A percentile compares a stretch with the other conserved stretches of the same genome.
Conservation (phyloP, 1,140 invertebrate species). For the Nephila pilipes region DNA sequence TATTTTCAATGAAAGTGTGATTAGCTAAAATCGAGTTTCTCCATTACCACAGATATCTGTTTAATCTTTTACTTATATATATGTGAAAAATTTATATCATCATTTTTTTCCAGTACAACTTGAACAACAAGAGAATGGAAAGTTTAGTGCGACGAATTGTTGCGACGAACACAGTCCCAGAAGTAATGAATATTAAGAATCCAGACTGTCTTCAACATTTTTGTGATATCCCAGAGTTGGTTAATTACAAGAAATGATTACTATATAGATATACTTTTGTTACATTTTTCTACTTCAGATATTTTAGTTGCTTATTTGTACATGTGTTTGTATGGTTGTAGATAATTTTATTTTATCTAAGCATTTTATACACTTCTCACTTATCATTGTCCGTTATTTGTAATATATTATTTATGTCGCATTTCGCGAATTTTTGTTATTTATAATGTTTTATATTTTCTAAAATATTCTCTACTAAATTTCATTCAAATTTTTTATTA, state of each 20-base stretch:
- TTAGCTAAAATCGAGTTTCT: too few species aligned
- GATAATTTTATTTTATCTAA: background rate
- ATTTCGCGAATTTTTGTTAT: too few species aligned
- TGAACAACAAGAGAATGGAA: conserved; percentile 85
- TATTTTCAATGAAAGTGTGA: too few species aligned
- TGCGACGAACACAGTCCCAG: conserved; percentile 78
- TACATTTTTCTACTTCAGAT: background rate
- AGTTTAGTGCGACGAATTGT: conserved; percentile 84
- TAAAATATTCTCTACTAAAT: too few species aligned
- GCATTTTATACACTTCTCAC: background rate
- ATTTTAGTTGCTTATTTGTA: too few species aligned
- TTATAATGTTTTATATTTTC: too few species aligned
- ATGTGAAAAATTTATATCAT: too few species aligned
- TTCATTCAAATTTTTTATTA: too few species aligned
- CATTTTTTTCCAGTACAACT: conserved; percentile 83
- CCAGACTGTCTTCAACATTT: conserved; percentile 80
- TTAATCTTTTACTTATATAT: too few species aligned
- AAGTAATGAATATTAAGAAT: conserved; percentile 66
- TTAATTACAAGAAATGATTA: conserved; percentile 35
- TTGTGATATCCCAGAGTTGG: conserved; percentile 54
- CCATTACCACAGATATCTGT: too few species aligned
- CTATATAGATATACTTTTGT: background rate
- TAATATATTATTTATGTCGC: background rate
- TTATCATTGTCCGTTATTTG: background rate
- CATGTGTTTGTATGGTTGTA: too few species aligned